Conservation (phyloP, 2,888 invertebrate species). For the Eumacrocentrus americanus region DNA sequence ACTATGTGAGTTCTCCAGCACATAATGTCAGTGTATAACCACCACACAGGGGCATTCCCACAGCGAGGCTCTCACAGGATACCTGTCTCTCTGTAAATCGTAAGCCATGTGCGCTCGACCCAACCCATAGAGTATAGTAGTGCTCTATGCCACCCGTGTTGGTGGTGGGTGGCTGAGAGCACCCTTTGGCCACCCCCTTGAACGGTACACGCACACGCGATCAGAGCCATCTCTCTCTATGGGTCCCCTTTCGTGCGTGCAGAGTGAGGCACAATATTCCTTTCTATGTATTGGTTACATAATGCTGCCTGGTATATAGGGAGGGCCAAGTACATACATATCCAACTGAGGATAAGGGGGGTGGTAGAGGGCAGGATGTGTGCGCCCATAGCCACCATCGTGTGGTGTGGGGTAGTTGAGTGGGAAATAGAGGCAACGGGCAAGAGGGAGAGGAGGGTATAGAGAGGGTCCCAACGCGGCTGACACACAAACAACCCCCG, state of each 20-base stretch:
- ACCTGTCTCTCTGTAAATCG: constrained; percentile 51
- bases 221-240: constrained; percentile 42
- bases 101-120: constrained; percentile 42
- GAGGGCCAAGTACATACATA: constrained; percentile 30
- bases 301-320: constrained; percentile 21
- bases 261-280: constrained; percentile 47
- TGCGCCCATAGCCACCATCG: constrained; percentile 32
- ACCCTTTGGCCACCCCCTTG: constrained; percentile 21
- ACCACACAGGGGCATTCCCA: constrained; percentile 13
- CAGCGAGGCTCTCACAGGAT: constrained; percentile 43
- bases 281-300: constrained; percentile 39
- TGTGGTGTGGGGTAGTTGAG: constrained; percentile 46
- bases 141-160: constrained; percentile 19
- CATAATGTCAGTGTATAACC: constrained; percentile 30
- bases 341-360: constrained; percentile 26
- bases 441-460: constrained; percentile 31
- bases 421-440: constrained; percentile 44
- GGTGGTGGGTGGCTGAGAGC: constrained; percentile 19
- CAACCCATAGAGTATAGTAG: too few relatives aligned
- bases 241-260: constrained; percentile 30
- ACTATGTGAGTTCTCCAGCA: constrained; percentile 18
- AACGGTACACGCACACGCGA: constrained; percentile 34
- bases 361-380: constrained; percentile 39
- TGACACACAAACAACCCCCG: constrained; percentile 59
- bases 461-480: constrained; percentile 56